Base-by-base conservation (phyloP, 2,113 vertebrate genomes). In the Sylvietta virens region DNA sequence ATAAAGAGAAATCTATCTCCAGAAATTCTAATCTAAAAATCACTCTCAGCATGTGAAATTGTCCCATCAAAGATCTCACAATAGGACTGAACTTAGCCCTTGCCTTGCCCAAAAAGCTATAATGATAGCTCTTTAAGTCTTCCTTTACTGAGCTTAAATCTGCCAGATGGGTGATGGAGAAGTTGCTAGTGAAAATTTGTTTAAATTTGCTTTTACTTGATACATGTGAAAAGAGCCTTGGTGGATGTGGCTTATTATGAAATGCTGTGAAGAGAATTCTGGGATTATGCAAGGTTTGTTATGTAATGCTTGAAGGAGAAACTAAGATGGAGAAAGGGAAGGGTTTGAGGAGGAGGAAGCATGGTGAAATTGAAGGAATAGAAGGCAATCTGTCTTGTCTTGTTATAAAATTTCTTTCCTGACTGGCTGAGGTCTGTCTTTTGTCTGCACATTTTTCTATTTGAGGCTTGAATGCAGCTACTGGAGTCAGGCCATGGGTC, bases 211-310 rank as follows among this genome's bases (percentile, higher is more conserved):
- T 89, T 67, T 62, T 66, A 42, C 3, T 13, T 37, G 19, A n/a
- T 28, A 17, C 24, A 40, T 6, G 13, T 54, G 39, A 62, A 60
- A 62, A 78, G 12, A 71, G 1, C 9, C 22, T 28, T 44, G 2
- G 7, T 45, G 23, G 2, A 56, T 31, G 24, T 33, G 6, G 10
- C 1, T 72, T 0, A 0, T 60, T 31, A 69, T 21, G 7, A 39
- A 31, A 60, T 35, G 18, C 7, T 53, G 39, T 20, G 13, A 74
- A 61, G 13, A 44, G 1, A 19, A 6, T 66, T 56, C 48, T 67
- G n/a, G 18, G 22, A 76, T 84, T 71, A 13, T 13, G 13, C 1
- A 3, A 31, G 7, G 17, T 9, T 73, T 76, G 6, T 56, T 70
- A 15, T 22, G 3, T 3, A 20, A 69, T 26, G 5, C 11, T 45